phyloP scores from a whole-genome alignment of 2,113 vertebrate species.

The Muntiacus reevesi region DNA sequence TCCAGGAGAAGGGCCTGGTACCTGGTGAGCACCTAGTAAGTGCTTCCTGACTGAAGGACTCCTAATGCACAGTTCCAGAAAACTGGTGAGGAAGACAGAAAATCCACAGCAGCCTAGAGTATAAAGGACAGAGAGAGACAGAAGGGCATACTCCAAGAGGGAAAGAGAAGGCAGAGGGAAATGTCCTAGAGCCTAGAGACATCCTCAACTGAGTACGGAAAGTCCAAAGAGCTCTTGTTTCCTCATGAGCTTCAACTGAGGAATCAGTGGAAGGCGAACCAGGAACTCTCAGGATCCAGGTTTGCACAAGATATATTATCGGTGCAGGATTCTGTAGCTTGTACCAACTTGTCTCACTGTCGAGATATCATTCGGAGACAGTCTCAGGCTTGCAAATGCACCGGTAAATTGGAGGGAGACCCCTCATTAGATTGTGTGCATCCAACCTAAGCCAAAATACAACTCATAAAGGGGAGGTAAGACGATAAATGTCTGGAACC shows the following conservation, averaged over 20 bases:
- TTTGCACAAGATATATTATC: background rate
- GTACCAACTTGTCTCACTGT: background rate
- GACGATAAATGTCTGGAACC: background rate
- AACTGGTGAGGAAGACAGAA: background rate
- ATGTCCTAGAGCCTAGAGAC: background rate
- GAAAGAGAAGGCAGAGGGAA: background rate
- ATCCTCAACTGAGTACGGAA: background rate
- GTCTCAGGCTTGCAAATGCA: background rate
- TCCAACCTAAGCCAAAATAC: background rate
- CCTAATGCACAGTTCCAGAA: too few relatives aligned
- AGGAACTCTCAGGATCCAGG: background rate
- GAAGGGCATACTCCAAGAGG: background rate
- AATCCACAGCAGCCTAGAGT: background rate
- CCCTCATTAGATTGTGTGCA: background rate
- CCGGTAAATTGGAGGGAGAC: background rate
- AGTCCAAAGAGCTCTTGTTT: background rate
- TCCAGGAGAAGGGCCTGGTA: background rate
- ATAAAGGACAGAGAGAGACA: background rate
- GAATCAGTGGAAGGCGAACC: background rate
- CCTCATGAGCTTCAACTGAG: background rate
- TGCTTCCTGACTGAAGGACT: background rate
- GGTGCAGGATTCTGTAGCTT: background rate
- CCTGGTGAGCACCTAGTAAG: background rate
- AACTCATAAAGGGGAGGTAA: background rate
- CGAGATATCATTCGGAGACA: background rate